Evolutionary conservation across 2,888 invertebrate species (phyloP).

Genomic region (Trisateles emortualis): DNA sequence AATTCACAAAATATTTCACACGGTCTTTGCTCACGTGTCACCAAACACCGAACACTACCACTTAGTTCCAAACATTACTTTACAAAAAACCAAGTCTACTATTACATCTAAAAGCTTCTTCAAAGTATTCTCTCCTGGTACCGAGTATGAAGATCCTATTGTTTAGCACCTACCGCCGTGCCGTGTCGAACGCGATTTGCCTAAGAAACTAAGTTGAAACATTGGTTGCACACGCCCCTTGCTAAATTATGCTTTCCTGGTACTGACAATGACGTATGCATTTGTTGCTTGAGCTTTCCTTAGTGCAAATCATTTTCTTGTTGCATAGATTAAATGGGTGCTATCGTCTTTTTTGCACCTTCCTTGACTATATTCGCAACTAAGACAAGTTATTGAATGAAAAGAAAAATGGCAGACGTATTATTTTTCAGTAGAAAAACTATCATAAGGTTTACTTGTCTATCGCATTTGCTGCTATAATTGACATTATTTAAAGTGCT

Average conservation of each 20-base stretch:
- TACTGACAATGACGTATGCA: constrained; percentile 49
- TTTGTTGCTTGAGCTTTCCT: constrained; percentile 32
- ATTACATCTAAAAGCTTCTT: constrained; percentile 33
- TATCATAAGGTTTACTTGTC: no score
- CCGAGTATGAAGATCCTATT: constrained; percentile 47
- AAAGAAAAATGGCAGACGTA: no score
- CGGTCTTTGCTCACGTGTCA: constrained; percentile 24
- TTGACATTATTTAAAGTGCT: no score
- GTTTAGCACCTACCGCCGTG: constrained; percentile 42
- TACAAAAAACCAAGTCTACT: constrained; percentile 22
- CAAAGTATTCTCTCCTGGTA: constrained; percentile 15
- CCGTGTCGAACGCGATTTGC: constrained; percentile 70
- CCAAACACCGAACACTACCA: constrained; percentile 20
- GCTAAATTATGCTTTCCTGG: constrained; percentile 58
- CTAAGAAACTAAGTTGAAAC: constrained; percentile 66
- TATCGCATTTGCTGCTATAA: no score
- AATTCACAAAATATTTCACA: constrained; percentile 24
- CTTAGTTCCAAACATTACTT: constrained; percentile 23
- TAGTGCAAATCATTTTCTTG: constrained; percentile 32
- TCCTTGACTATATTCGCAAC: neutral
- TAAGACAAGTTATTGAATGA: no score
- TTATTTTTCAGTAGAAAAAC: no score
- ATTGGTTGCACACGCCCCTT: constrained; percentile 57
- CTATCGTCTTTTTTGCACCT: neutral
- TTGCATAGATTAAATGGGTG: constrained; percentile 3